Base-by-base conservation (phyloP, 2,888 invertebrate genomes). In the Gisinianus flammeolus region DNA sequence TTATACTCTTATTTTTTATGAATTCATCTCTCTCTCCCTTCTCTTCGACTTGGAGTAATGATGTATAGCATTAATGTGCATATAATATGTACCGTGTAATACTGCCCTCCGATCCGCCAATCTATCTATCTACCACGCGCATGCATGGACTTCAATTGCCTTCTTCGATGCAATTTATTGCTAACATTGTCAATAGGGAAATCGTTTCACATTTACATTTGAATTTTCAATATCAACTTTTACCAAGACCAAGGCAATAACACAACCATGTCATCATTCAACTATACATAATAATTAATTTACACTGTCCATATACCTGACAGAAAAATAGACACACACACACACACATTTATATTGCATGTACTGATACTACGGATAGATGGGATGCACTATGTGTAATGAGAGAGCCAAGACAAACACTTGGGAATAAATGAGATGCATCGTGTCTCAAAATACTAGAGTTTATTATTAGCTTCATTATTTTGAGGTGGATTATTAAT, bases 401-500 rank as follows among this genome's bases (percentile, higher is more conserved):
- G 44, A 44, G 16, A 10, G 44, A 10, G 44, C 6, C 44, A 10
- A 6, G 6, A 44, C 44, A 44, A 10, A 16, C 44, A 44, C 44
- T 16, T 44, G 44, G 16, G 16, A 44, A 16, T 6, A 16, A 44
- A 10, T 44, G 44, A 44, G 44, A 44, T 44, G 44, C 8, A 44
- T 44, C 44, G 8, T 6, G 6, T 10, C 8, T 44, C 16, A 44
- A 44, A 44, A 44, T 44, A 44, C 8, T 44, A 10, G 8, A 44
- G 5, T 64, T 26, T 16, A 26, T 8, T 26, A 10, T 64, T 26
- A 24, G 12, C 64, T 26, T 64, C 26, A 64, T 64, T 26, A 64
- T 64, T 26, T 64, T 64, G 16, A 68, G 68, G 28, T 19, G 22
- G 33, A 68, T 69, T n/a, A 44, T 44, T 69, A 69, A 69, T 69